These are phyloP conservation scores for Zophobas morio DNA, from an alignment of 1,140 invertebrate genomes.

Conservation along the genomic window DNA sequence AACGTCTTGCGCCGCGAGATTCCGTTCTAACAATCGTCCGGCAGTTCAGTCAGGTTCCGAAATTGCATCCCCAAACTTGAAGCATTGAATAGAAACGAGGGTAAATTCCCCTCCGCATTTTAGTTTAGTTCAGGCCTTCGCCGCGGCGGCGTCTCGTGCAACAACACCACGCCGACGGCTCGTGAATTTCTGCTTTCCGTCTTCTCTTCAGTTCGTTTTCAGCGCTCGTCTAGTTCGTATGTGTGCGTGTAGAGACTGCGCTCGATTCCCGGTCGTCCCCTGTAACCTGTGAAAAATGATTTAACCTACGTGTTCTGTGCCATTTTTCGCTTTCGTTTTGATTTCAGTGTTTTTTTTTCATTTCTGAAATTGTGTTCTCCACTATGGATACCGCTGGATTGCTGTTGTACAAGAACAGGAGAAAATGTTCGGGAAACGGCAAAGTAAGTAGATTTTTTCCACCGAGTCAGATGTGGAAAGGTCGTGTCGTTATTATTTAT, in stretches of 20 bases:
- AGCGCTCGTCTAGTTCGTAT: slow-evolving; percentile 49
- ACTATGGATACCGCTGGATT: slow-evolving; percentile 28
- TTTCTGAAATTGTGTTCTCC: neutral
- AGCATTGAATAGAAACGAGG: neutral
- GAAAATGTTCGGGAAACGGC: slow-evolving; percentile 18
- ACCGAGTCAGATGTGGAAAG: neutral
- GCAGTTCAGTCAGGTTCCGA: slow-evolving; percentile 7
- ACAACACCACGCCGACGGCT: slow-evolving; percentile 30
- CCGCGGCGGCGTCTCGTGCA: slow-evolving; percentile 29
- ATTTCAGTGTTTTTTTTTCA: slow-evolving; percentile 17
- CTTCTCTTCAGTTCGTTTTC: slow-evolving; percentile 14
- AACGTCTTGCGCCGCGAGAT: slow-evolving; percentile 8
- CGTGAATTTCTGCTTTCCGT: slow-evolving; percentile 11
- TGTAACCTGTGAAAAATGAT: slow-evolving; percentile 34
- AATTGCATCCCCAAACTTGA: slow-evolving; percentile 35
- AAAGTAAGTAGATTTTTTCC: slow-evolving; percentile 35
- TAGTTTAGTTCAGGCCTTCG: slow-evolving; percentile 33
- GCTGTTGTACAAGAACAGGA: slow-evolving; percentile 23
- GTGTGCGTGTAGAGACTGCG: slow-evolving; percentile 44
- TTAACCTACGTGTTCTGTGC: slow-evolving; percentile 4
- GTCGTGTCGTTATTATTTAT: neutral
- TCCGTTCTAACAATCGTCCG: slow-evolving; percentile 29
- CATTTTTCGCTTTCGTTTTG: slow-evolving; percentile 10
- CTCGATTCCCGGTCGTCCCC: neutral
- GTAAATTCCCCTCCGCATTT: slow-evolving; percentile 12